These are phyloP conservation scores for Chamaea fasciata DNA, from an alignment of 2,113 vertebrate species.

Conservation along the genomic window DNA sequence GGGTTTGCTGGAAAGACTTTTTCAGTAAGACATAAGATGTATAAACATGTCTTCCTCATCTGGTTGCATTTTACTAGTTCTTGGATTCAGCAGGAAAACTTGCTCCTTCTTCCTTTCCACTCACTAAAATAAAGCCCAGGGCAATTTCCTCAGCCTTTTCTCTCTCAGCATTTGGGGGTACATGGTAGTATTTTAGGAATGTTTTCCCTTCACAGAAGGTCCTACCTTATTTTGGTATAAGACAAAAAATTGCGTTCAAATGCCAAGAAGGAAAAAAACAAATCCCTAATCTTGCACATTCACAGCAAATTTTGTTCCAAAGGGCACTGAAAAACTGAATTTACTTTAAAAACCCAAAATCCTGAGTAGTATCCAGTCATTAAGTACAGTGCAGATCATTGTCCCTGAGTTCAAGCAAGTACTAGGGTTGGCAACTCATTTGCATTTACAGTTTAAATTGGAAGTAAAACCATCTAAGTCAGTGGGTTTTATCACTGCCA, in stretches of 20 bases:
- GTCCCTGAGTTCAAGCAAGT: background rate
- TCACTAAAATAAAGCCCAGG: background rate
- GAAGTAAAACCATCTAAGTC: background rate
- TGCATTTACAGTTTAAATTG: background rate
- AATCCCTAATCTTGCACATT: accelerated
- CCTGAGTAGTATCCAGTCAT: background rate
- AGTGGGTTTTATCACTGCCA: background rate
- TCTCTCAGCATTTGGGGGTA: background rate
- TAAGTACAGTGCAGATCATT: background rate
- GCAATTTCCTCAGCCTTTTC: background rate
- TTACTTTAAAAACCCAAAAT: background rate
- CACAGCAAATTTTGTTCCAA: background rate
- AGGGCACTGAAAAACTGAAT: background rate
- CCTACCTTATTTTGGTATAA: background rate
- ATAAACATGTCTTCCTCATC: background rate
- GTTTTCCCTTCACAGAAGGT: background rate
- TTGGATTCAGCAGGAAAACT: background rate
- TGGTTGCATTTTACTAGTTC: background rate
- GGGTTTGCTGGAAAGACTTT: background rate
- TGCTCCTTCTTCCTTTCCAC: background rate
- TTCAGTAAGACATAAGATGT: background rate
- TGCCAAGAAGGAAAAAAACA: background rate
- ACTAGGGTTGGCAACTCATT: background rate
- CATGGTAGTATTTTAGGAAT: background rate
- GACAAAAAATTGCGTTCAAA: background rate